A percentile compares a stretch with the other conserved stretches of the same genome.
phyloP scores from a whole-genome alignment of 1,140 invertebrate genomes.

The Babylonia areolata region DNA sequence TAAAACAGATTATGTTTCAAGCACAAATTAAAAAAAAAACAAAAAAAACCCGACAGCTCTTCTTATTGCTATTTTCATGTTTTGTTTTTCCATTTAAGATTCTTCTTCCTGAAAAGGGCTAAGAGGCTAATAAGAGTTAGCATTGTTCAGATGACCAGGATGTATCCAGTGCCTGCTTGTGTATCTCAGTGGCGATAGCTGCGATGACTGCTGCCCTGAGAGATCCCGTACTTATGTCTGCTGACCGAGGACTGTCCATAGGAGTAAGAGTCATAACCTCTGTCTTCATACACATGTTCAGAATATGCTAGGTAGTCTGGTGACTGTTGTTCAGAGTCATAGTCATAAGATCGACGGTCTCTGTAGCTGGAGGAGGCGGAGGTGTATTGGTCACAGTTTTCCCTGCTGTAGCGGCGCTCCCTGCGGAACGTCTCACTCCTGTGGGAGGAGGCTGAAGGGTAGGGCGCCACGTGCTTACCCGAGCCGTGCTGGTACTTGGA shows the following conservation, averaged over 20 bases:
- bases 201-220: slow-evolving; percentile 20
- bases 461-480: background rate
- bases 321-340: background rate
- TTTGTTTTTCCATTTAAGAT: no score
- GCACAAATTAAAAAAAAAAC: no score
- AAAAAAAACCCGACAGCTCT: no score
- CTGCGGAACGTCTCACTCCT: no score
- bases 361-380: background rate
- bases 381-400: background rate
- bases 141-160: background rate
- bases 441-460: background rate
- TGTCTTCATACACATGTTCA: slow-evolving; percentile 3
- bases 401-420: slow-evolving; percentile 14
- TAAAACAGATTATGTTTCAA: no score
- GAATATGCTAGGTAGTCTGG: slow-evolving; percentile 28
- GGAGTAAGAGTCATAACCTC: slow-evolving; percentile 17
- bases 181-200: background rate
- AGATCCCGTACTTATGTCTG: slow-evolving; percentile 34
- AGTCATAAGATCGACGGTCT: slow-evolving; percentile 15
- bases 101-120: no score
- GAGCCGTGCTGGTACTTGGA: background rate
- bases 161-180: background rate
- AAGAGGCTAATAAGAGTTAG: no score
- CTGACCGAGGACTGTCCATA: slow-evolving; percentile 44
- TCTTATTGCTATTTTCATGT: no score